Conservation (phyloP, 2,888 invertebrate species). For the Callinectes sapidus region DNA sequence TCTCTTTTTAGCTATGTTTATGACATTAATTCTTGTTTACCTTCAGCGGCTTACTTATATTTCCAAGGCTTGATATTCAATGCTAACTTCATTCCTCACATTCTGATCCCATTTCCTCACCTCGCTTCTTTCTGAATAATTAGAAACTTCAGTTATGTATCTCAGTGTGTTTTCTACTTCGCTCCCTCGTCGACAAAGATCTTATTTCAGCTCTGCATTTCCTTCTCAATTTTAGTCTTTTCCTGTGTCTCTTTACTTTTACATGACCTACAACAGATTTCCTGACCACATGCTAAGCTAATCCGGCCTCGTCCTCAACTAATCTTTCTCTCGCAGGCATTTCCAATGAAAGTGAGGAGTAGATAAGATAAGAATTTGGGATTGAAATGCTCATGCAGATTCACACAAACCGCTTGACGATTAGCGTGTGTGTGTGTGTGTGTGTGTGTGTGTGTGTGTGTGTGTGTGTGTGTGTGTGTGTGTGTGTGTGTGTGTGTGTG, state of each 20-base stretch:
- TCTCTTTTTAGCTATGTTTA: not conserved
- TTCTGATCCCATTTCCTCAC: not conserved
- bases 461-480: constrained; percentile 37
- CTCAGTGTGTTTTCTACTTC: not conserved
- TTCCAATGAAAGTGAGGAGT: not conserved
- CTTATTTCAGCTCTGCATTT: not conserved
- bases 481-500: constrained; percentile 34
- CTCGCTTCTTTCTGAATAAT: not conserved
- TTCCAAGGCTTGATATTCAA: not conserved
- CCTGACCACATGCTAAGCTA: not conserved
- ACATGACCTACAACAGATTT: not conserved
- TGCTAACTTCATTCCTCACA: not conserved
- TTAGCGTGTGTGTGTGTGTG: not conserved
- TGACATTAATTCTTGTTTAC: not conserved
- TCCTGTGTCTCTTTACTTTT: not conserved
- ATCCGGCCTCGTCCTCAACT: not conserved
- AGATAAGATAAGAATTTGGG: not conserved
- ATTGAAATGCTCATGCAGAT: not conserved
- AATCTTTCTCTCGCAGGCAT: not conserved
- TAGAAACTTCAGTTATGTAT: not conserved
- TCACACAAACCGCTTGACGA: not conserved
- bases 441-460: constrained; percentile 22
- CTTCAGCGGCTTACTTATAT: not conserved
- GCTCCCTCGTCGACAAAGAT: not conserved
- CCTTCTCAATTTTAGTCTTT: not conserved